These are phyloP conservation scores for Parus major DNA, from an alignment of 2,113 vertebrate genomes.

Conservation along the genomic window DNA sequence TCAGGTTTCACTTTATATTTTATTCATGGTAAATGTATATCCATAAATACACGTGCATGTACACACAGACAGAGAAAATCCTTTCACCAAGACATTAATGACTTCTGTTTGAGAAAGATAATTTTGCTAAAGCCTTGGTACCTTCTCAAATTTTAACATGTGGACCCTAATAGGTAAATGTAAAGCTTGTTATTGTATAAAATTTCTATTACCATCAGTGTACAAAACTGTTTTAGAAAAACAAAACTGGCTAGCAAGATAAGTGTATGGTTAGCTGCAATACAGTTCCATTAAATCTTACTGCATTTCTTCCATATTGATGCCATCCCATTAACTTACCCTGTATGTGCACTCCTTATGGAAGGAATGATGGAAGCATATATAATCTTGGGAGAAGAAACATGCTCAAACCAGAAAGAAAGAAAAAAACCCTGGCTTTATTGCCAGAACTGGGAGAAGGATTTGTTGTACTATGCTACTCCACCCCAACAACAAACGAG, in stretches of 20 bases:
- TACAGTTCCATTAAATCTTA: neutral
- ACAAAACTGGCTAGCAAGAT: neutral
- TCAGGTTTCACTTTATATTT: constrained; percentile 53
- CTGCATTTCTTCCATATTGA: neutral
- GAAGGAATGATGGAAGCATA: neutral
- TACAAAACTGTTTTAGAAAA: neutral
- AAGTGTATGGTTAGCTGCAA: neutral
- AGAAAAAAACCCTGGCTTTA: neutral
- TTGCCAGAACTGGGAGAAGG: neutral
- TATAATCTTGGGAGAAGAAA: neutral
- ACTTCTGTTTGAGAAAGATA: constrained; percentile 51
- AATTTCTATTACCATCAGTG: neutral
- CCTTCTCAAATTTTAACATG: constrained; percentile 4
- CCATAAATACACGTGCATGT: constrained; percentile 25
- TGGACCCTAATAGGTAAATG: neutral
- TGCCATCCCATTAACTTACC: neutral
- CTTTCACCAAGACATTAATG: constrained; percentile 47
- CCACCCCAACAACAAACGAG: neutral
- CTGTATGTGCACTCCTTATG: neutral
- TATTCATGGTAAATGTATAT: constrained; percentile 51
- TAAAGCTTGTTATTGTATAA: neutral
- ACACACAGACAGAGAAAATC: constrained; percentile 8
- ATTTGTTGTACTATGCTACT: neutral
- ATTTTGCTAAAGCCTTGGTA: constrained; percentile 10
- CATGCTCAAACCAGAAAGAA: neutral